phyloP scores from a whole-genome alignment of 2,113 vertebrate species.

The Acrocephalus arundinaceus region DNA sequence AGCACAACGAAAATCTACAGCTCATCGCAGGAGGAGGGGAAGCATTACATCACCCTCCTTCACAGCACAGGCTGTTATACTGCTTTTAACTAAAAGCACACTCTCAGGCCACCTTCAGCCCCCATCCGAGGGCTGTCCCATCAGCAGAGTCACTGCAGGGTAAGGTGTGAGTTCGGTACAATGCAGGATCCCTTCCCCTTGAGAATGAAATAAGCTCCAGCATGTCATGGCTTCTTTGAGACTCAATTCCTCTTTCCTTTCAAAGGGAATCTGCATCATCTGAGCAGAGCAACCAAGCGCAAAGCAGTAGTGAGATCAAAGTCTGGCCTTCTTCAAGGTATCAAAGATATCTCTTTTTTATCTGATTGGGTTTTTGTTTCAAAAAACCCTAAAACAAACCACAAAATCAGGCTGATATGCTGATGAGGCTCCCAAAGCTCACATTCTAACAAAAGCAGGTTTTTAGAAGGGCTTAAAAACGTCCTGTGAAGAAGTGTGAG shows the following conservation, averaged over 20 bases:
- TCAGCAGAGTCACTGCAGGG: not conserved
- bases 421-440: not conserved
- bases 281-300: not conserved
- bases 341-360: not conserved
- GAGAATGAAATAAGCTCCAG: not conserved
- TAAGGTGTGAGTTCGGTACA: not conserved
- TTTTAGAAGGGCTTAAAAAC: not conserved
- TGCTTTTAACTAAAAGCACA: not conserved
- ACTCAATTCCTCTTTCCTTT: not conserved
- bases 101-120: not conserved
- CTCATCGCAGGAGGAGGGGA: not conserved
- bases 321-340: not conserved
- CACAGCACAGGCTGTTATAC: not conserved
- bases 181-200: not conserved
- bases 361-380: not conserved
- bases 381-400: not conserved
- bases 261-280: not conserved
- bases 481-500: not conserved
- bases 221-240: not conserved
- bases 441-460: not conserved
- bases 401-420: not conserved
- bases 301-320: not conserved
- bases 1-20: not conserved
- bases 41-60: not conserved
- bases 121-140: not conserved